Evolutionary conservation across 30 jellyfish, hydroid and myxozoan genomes (phyloP).

Genomic region (Haliclystus octoradiatus): DNA sequence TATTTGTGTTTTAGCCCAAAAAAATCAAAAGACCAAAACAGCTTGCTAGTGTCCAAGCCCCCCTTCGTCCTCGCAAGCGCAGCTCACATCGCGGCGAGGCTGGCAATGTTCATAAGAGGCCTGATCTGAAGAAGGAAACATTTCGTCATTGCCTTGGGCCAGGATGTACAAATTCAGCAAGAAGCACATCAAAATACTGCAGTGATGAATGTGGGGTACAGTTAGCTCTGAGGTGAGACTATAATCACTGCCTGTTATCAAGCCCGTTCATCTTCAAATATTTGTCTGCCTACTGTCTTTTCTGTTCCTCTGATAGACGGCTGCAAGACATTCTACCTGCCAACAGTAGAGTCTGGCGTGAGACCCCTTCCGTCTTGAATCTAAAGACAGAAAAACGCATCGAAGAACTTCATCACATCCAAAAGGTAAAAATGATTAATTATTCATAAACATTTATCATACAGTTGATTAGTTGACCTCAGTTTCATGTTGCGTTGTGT

Average conservation of each 20-base stretch:
- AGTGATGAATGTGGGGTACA: constrained; percentile 95
- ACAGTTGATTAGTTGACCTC: not conserved
- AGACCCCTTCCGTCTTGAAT: constrained; percentile 31
- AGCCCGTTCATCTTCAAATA: no score
- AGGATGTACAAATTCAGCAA: constrained; percentile 90
- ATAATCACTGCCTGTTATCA: not conserved
- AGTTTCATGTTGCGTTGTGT: not conserved
- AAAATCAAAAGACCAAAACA: not conserved
- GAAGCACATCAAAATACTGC: constrained; percentile 64
- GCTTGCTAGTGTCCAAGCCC: not conserved
- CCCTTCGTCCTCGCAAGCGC: not conserved
- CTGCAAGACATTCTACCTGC: constrained; percentile 80
- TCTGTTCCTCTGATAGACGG: constrained; percentile 6
- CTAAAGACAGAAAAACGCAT: constrained; percentile 40
- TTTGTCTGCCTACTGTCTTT: not conserved
- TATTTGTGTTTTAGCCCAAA: not conserved
- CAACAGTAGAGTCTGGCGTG: constrained; percentile 43
- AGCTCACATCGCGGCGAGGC: not conserved
- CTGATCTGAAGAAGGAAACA: constrained; percentile 34
- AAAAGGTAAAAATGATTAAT: no score
- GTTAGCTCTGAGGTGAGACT: constrained; percentile 59
- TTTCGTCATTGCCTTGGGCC: constrained; percentile 94
- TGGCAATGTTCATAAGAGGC: constrained; percentile 8
- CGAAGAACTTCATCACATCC: constrained; percentile 42
- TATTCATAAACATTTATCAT: no score